A percentile compares a stretch with the other conserved stretches of the same genome.
Evolutionary conservation across 2,113 vertebrate species (phyloP).

Genomic region (Stegostoma tigrinum): DNA sequence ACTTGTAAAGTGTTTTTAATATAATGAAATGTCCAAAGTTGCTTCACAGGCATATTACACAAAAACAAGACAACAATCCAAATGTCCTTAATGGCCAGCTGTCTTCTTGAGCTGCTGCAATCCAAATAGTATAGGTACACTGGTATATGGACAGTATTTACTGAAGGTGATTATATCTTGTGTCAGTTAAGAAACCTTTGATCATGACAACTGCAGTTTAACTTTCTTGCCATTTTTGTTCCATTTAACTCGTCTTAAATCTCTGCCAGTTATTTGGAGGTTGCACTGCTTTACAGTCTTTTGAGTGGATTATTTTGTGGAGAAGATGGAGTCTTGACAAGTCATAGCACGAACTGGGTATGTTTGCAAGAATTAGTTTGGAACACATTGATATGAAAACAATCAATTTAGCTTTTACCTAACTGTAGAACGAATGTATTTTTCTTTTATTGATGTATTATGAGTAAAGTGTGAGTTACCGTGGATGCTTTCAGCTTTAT

Average conservation of each 20-base stretch:
- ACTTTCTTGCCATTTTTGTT: background rate
- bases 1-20: background rate
- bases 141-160: too few relatives aligned
- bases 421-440: background rate
- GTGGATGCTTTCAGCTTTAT: too few relatives aligned
- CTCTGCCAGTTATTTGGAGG: background rate
- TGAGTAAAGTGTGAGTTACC: too few relatives aligned
- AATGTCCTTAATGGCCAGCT: too few relatives aligned
- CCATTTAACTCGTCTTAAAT: background rate
- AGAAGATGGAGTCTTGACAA: background rate
- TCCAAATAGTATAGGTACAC: too few relatives aligned
- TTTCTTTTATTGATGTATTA: background rate
- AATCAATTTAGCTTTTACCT: background rate
- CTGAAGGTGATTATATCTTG: background rate
- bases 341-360: background rate
- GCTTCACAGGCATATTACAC: background rate
- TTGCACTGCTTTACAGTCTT: background rate
- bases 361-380: background rate
- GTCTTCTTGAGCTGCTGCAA: too few relatives aligned
- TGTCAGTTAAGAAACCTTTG: background rate
- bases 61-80: background rate
- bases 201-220: background rate
- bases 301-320: background rate
- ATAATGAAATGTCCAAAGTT: background rate
- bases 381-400: background rate